These are phyloP conservation scores for Imbricaverruca yamaguchii DNA, from an alignment of 2,888 invertebrate species.

Conservation along the genomic window DNA sequence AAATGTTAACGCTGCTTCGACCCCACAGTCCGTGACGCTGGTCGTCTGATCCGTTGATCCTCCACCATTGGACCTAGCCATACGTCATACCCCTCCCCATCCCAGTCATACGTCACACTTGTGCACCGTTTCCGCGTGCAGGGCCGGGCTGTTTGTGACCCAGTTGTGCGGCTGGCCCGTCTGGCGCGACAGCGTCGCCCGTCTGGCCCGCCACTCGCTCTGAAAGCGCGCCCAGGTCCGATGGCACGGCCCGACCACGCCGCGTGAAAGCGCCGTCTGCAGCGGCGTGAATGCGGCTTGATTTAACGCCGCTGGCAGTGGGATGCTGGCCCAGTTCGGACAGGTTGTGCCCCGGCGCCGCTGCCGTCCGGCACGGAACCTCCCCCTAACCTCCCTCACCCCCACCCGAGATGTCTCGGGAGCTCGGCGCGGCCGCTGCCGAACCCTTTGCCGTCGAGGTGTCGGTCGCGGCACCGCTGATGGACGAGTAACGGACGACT, in stretches of 20 bases:
- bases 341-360: background rate
- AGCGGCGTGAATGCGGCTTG: conserved; percentile 7
- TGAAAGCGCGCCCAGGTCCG: too few species aligned
- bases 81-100: too few species aligned
- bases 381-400: background rate
- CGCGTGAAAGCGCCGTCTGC: background rate
- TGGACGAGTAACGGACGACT: background rate
- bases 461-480: background rate
- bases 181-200: too few species aligned
- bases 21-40: too few species aligned
- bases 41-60: too few species aligned
- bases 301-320: background rate
- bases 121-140: conserved; percentile 1
- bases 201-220: too few species aligned
- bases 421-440: background rate
- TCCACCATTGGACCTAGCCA: too few species aligned
- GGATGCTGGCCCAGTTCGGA: background rate
- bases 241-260: too few species aligned
- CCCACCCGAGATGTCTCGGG: too few species aligned
- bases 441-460: background rate
- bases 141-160: background rate
- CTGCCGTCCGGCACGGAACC: background rate
- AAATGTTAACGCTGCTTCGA: too few species aligned
- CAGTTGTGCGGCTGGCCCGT: background rate
- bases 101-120: background rate